A percentile compares a stretch with the other conserved stretches of the same genome.
Conservation (phyloP, 2,888 invertebrate genomes). For the Trichogramma dendrolimi region DNA sequence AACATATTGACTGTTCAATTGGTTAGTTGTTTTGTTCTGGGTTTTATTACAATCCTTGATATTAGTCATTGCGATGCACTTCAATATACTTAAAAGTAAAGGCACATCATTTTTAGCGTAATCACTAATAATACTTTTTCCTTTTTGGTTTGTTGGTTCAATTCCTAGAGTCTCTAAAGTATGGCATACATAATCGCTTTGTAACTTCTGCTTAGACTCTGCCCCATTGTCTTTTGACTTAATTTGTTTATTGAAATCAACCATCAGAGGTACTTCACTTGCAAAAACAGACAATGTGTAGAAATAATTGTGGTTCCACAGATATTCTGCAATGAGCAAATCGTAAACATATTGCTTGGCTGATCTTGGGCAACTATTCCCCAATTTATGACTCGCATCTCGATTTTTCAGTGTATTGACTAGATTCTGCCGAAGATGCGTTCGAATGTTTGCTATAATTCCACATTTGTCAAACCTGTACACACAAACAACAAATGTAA, state of each 20-base stretch:
- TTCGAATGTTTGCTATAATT: conserved; percentile 47
- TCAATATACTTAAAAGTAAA: conserved; percentile 44
- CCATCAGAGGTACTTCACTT: conserved; percentile 47
- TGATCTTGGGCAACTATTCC: conserved; percentile 36
- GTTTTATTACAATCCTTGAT: conserved; percentile 12
- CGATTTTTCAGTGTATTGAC: conserved; percentile 46
- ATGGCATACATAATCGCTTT: conserved; percentile 45
- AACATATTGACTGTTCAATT: conserved; percentile 19
- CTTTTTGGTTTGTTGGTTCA: conserved; percentile 36
- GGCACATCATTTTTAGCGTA: conserved; percentile 40
- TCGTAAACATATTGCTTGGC: conserved; percentile 49
- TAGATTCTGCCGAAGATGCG: conserved; percentile 47
- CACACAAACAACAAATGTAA: conserved; percentile 4
- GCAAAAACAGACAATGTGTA: conserved; percentile 49
- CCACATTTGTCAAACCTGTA: conserved; percentile 49
- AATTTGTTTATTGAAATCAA: conserved; percentile 42
- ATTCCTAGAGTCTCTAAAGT: conserved; percentile 47
- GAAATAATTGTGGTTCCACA: conserved; percentile 46
- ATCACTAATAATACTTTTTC: conserved; percentile 40
- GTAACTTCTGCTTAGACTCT: conserved; percentile 37
- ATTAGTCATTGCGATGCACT: conserved; percentile 32
- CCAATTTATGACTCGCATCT: conserved; percentile 38
- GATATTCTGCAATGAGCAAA: conserved; percentile 47
- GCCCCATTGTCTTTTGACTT: conserved; percentile 17
- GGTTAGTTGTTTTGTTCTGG: neutral